Percentiles rank a stretch among this genome's conserved stretches.
phyloP scores from a whole-genome alignment of 2,888 invertebrate genomes.

The Dorcus hopei region DNA sequence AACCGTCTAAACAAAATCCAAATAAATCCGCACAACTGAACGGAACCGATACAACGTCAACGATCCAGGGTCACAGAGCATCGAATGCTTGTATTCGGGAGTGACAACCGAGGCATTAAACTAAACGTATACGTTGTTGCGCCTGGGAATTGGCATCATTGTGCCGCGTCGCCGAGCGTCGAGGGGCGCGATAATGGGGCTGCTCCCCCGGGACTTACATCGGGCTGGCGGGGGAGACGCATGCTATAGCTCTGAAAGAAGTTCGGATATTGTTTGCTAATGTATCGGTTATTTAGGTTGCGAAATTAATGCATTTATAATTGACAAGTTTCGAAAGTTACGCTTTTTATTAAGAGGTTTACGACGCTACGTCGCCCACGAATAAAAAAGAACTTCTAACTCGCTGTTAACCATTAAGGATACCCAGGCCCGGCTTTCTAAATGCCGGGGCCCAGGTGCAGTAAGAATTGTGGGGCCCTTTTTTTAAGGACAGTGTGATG shows the following conservation, averaged over 20 bases:
- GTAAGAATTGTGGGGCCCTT: no score
- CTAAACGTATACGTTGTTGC: constrained; percentile 48
- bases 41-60: constrained; percentile 30
- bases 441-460: no score
- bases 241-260: constrained; percentile 34
- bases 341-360: not conserved
- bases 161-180: constrained; percentile 41
- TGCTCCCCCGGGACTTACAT: constrained; percentile 45
- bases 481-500: no score
- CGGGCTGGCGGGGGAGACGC: constrained; percentile 43
- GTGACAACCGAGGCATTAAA: constrained; percentile 48
- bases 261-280: constrained; percentile 9
- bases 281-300: constrained; percentile 8
- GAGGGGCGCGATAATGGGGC: constrained; percentile 49
- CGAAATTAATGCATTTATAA: constrained; percentile 13
- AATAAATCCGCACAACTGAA: constrained; percentile 8
- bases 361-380: no score
- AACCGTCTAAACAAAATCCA: constrained; percentile 7
- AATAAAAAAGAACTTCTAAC: no score
- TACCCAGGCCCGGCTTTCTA: no score
- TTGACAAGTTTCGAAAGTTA: constrained; percentile 7
- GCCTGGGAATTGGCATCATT: constrained; percentile 47
- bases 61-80: constrained; percentile 25
- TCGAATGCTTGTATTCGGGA: constrained; percentile 33
- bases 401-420: no score